These are phyloP conservation scores for Cosmopolites sordidus DNA, from an alignment of 2,888 invertebrate genomes.

Conservation along the genomic window DNA sequence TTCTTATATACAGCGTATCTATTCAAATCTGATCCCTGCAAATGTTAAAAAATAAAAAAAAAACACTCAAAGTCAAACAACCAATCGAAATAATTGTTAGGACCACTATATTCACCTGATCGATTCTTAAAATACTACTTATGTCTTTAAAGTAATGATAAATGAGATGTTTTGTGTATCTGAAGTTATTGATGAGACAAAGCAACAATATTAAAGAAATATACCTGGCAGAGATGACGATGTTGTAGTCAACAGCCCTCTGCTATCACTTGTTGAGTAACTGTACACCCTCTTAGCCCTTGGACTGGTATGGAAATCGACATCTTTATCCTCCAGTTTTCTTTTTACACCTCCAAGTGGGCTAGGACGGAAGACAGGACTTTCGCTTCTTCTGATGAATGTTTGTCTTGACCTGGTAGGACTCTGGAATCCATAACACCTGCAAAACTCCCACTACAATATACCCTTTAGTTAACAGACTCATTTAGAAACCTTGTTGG, in stretches of 20 bases:
- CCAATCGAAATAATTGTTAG: no score
- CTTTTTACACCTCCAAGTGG: conserved; percentile 61
- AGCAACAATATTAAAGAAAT: no score
- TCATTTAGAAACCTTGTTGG: conserved; percentile 36
- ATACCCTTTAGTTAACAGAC: background rate
- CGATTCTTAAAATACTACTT: no score
- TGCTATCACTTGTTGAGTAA: conserved; percentile 40
- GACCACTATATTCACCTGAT: no score
- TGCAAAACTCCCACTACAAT: background rate
- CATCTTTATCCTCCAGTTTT: conserved; percentile 57
- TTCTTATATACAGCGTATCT: no score
- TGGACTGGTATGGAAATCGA: conserved; percentile 45
- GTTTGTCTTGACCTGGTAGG: conserved; percentile 64
- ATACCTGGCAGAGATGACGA: conserved; percentile 43
- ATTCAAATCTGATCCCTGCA: no score
- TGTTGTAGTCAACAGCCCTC: conserved; percentile 46
- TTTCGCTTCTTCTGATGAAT: conserved; percentile 78
- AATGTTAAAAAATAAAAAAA: no score
- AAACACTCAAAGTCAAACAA: no score
- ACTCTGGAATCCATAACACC: conserved; percentile 44
- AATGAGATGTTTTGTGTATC: no score
- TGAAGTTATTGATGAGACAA: no score
- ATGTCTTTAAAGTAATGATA: no score
- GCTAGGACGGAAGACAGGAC: conserved; percentile 75
- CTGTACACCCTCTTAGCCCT: conserved; percentile 49